phyloP scores from a whole-genome alignment of 2,888 invertebrate genomes.

The Chrysolina americana region DNA sequence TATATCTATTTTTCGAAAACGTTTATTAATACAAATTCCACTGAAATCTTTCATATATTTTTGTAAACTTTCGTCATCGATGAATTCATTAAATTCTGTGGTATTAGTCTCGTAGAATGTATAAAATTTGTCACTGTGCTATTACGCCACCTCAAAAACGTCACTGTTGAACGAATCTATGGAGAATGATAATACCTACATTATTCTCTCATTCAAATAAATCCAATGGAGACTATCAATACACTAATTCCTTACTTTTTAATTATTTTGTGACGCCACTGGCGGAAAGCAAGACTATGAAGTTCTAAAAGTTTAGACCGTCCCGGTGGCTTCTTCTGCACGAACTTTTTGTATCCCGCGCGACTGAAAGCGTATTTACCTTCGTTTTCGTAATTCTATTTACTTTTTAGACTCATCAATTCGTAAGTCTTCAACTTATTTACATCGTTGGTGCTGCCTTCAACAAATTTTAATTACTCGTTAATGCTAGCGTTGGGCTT shows the following conservation, averaged over 20 bases:
- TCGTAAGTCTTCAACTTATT: slow-evolving; percentile 32
- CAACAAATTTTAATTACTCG: slow-evolving; percentile 46
- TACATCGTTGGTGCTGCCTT: slow-evolving; percentile 33
- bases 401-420: slow-evolving; percentile 57
- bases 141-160: too few species aligned
- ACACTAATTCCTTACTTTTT: background rate
- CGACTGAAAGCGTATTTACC: slow-evolving; percentile 49
- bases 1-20: too few species aligned
- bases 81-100: too few species aligned
- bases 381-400: slow-evolving; percentile 55
- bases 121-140: too few species aligned
- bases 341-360: slow-evolving; percentile 28
- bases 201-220: too few species aligned
- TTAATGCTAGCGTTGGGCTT: slow-evolving; percentile 12
- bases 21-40: too few species aligned
- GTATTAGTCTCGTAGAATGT: too few species aligned
- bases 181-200: too few species aligned
- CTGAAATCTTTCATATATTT: too few species aligned
- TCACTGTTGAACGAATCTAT: too few species aligned
- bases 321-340: slow-evolving; percentile 12
- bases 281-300: background rate
- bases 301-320: slow-evolving; percentile 20
- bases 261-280: background rate
- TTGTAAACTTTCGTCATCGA: too few species aligned
- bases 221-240: background rate